A percentile compares a stretch with the other conserved stretches of the same genome.
phyloP scores from a whole-genome alignment of 2,797 vertebrate species.

The Coregonus sp. region DNA sequence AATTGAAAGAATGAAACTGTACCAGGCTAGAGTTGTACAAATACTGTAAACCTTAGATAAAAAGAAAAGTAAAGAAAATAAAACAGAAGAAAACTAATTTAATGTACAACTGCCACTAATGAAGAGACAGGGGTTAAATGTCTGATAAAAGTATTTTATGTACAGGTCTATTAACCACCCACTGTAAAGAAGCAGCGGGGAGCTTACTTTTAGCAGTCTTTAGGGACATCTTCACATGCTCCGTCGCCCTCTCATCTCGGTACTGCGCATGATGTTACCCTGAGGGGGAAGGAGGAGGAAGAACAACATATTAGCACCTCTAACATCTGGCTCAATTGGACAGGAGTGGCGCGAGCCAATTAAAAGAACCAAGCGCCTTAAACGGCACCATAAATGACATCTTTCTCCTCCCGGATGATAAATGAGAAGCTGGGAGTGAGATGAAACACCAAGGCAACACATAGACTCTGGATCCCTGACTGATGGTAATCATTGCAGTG shows the following conservation, averaged over 20 bases:
- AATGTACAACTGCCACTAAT: not conserved
- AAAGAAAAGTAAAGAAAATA: not conserved
- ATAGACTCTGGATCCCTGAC: not conserved
- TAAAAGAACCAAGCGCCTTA: not conserved
- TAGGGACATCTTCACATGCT: constrained; percentile 72
- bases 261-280: constrained; percentile 51
- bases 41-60: not conserved
- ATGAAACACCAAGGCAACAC: not conserved
- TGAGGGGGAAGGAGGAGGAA: constrained; percentile 20
- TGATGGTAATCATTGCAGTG: too few relatives aligned
- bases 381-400: not conserved
- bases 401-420: not conserved
- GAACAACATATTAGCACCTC: not conserved
- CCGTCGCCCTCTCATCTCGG: constrained; percentile 56
- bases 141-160: not conserved
- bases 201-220: constrained; percentile 69
- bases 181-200: too few relatives aligned
- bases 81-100: constrained; percentile 6
- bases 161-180: not conserved
- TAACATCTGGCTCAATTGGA: not conserved
- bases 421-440: not conserved
- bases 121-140: not conserved
- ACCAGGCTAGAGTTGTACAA: not conserved
- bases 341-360: not conserved
- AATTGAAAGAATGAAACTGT: not conserved